These are phyloP conservation scores for Drosophila helvetica DNA, from an alignment of 2,888 invertebrate genomes.

Conservation along the genomic window DNA sequence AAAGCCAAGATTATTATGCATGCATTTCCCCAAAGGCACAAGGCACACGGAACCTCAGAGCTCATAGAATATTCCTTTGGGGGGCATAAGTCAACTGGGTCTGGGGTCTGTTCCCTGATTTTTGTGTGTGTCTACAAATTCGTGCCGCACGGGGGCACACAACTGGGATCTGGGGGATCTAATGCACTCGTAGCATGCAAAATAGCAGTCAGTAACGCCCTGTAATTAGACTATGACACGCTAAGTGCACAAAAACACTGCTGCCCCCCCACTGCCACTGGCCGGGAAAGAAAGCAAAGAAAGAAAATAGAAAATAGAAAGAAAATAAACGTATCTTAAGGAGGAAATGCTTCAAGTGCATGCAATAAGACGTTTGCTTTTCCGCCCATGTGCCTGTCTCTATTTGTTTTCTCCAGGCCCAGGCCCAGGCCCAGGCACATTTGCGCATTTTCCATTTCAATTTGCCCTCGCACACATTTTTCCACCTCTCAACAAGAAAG, in stretches of 20 bases:
- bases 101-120: slow-evolving; percentile 12
- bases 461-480: slow-evolving; percentile 32
- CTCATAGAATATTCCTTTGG: slow-evolving; percentile 13
- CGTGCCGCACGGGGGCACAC: slow-evolving; percentile 41
- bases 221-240: slow-evolving; percentile 71
- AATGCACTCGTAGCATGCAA: slow-evolving; percentile 71
- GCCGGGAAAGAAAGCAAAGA: no score
- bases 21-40: slow-evolving; percentile 18
- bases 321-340: slow-evolving; percentile 10
- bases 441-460: slow-evolving; percentile 54
- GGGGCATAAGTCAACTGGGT: slow-evolving; percentile 32
- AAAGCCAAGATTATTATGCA: slow-evolving; percentile 29
- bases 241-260: slow-evolving; percentile 63
- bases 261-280: no score
- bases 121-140: slow-evolving; percentile 44
- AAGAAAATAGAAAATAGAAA: neutral
- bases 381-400: slow-evolving; percentile 21
- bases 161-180: slow-evolving; percentile 37
- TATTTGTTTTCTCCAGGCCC: slow-evolving; percentile 39
- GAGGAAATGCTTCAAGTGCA: slow-evolving; percentile 55
- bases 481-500: slow-evolving; percentile 12
- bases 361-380: slow-evolving; percentile 48
- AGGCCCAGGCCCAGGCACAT: neutral
- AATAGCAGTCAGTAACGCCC: slow-evolving; percentile 74
- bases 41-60: neutral